Evolutionary conservation across 2,888 invertebrate species (phyloP), one percentile per base, ranked within the genome.

Genomic region (Gryllus longicercus): DNA sequence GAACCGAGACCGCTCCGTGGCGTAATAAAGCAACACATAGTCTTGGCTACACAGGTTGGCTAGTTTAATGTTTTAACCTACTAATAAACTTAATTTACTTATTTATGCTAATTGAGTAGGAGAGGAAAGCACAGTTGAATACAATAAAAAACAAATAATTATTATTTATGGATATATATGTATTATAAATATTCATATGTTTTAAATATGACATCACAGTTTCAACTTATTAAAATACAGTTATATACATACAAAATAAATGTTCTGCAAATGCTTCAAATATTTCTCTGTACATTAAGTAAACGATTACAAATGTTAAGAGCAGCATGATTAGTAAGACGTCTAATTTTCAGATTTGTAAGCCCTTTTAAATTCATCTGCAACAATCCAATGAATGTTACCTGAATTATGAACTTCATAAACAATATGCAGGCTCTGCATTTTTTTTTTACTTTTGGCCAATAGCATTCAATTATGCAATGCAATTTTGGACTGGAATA

Each of bases 121-220:
- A 38, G 0, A 8, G 38, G 38, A 5, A 38, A 4, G 8, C 38
- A 38, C 38, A 38, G 38, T 5, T 5, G 1, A 38, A 38, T 38
- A 38, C 5, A 63, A 63, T 14, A 63, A 63, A 63, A 18, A 63
- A 14, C 14, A 16, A 63, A 63, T 63, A 5, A 18, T 12, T n/a
- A 63, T 63, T n/a, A 63, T 63, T n/a, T n/a, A 63, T n/a, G 14
- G 63, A 63, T 63, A 63, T 63, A 63, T 63, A 63, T 63, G n/a
- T 63, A 63, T 63, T 63, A 63, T 63, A 63, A 63, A 63, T 63
- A 63, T 63, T 63, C n/a, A 63, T n/a, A 18, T n/a, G 12, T 63
- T 63, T 63, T 63, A 63, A 63, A 63, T 63, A 63, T 63, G 63
- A 63, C 63, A 63, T 63, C 63, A 63, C 63, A 63, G 63, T 63